A percentile compares a stretch with the other conserved stretches of the same genome.
These are phyloP conservation scores for Platalea minor DNA, from an alignment of 2,797 vertebrate species.

Conservation along the genomic window DNA sequence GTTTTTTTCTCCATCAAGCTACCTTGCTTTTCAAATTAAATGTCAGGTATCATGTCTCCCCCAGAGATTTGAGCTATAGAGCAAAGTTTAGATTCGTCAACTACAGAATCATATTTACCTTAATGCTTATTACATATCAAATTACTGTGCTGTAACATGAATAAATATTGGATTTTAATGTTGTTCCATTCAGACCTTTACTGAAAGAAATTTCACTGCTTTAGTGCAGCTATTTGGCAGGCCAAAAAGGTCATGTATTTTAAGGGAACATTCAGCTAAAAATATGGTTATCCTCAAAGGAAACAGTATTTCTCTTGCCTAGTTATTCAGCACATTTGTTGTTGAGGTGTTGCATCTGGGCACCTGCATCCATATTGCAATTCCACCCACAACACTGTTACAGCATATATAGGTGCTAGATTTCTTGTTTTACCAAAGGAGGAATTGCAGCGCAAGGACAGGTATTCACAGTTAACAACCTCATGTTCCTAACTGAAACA, in stretches of 20 bases:
- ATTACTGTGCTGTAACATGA: constrained; percentile 42
- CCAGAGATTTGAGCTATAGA: constrained; percentile 44
- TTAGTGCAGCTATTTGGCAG: background rate
- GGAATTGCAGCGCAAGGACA: background rate
- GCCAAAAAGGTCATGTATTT: background rate
- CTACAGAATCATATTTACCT: constrained; percentile 54
- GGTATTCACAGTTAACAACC: background rate
- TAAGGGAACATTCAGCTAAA: background rate
- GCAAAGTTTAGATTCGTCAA: constrained; percentile 55
- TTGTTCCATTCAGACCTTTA: constrained; percentile 30
- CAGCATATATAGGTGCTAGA: background rate
- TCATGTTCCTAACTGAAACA: rapidly evolving
- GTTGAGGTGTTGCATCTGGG: background rate
- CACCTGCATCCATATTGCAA: background rate
- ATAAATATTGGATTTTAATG: constrained; percentile 58
- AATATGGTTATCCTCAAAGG: background rate
- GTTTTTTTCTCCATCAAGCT: constrained; percentile 40
- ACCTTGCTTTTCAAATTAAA: constrained; percentile 72
- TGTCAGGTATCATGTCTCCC: constrained; percentile 59
- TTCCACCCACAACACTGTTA: background rate
- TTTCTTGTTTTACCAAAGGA: background rate
- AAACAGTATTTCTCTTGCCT: background rate
- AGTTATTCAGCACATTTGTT: background rate
- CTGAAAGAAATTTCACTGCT: background rate
- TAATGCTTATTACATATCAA: constrained; percentile 55